Conservation (phyloP, 2,113 vertebrate species). For the Urocolius indicus region DNA sequence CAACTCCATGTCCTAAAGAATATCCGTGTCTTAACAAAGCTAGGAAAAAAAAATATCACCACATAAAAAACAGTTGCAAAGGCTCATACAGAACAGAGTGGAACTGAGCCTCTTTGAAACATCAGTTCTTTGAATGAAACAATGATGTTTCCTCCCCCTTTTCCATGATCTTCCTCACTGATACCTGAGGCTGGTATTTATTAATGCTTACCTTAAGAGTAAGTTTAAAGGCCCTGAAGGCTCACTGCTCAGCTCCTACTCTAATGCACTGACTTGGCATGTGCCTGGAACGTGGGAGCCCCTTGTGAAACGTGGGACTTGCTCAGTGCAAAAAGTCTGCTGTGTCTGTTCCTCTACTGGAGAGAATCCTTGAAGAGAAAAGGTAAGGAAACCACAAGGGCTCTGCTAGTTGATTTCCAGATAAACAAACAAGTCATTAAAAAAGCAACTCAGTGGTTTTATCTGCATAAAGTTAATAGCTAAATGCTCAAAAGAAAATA, state of each 20-base stretch:
- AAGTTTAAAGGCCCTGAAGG: background rate
- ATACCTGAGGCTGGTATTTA: background rate
- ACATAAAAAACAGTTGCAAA: background rate
- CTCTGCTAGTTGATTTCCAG: conserved; percentile 72
- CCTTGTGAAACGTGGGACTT: background rate
- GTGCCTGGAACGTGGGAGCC: background rate
- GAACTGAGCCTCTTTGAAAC: background rate
- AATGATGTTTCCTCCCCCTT: background rate
- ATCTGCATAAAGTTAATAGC: conserved; percentile 59
- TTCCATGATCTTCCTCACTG: background rate
- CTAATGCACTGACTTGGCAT: background rate
- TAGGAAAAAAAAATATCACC: background rate
- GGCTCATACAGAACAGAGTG: background rate
- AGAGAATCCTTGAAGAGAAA: conserved; percentile 60
- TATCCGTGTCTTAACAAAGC: background rate
- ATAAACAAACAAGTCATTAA: conserved; percentile 76
- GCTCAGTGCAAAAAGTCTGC: background rate
- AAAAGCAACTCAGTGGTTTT: conserved; percentile 66
- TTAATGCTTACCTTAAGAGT: background rate
- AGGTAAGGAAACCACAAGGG: conserved; percentile 68
- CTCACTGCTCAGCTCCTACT: background rate
- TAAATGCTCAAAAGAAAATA: conserved; percentile 62
- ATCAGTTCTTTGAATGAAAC: background rate
- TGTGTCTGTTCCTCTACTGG: conserved; percentile 32
- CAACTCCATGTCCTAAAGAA: background rate